A percentile compares a stretch with the other conserved stretches of the same genome.
Evolutionary conservation across 2,113 vertebrate species (phyloP).

Genomic region (Parus major): DNA sequence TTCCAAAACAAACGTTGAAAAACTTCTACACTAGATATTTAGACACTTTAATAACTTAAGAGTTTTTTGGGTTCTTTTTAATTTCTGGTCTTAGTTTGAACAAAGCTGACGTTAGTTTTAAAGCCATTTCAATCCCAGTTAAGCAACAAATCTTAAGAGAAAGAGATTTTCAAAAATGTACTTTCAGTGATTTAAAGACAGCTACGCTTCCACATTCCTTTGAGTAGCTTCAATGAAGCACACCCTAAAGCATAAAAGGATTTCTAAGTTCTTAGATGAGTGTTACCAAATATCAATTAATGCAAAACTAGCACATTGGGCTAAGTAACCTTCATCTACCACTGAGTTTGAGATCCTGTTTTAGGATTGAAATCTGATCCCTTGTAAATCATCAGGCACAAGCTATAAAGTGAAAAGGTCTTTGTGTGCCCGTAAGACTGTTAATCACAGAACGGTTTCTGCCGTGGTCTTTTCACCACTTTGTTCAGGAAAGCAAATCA

Average conservation of each 20-base stretch:
- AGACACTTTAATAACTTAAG: not conserved
- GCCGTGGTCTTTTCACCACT: not conserved
- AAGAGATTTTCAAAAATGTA: not conserved
- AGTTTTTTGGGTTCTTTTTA: not conserved
- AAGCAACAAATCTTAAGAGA: not conserved
- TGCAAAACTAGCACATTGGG: too few species aligned
- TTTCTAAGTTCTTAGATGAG: not conserved
- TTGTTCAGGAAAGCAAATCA: not conserved
- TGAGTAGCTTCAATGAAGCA: not conserved
- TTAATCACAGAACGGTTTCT: not conserved
- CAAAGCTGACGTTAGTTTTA: not conserved
- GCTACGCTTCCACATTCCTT: not conserved
- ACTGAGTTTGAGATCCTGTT: not conserved
- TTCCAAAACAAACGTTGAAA: not conserved
- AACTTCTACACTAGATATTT: not conserved
- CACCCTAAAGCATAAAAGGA: not conserved
- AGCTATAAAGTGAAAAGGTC: not conserved
- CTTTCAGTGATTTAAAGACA: not conserved
- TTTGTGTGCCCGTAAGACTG: accelerated
- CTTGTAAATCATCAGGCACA: not conserved
- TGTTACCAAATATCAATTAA: too few species aligned
- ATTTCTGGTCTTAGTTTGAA: not conserved
- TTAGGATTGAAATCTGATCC: not conserved
- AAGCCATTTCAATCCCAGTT: not conserved
- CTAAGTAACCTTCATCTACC: not conserved